Evolutionary conservation across 2,888 invertebrate genomes (phyloP).

Genomic region (Arctia plantaginis): DNA sequence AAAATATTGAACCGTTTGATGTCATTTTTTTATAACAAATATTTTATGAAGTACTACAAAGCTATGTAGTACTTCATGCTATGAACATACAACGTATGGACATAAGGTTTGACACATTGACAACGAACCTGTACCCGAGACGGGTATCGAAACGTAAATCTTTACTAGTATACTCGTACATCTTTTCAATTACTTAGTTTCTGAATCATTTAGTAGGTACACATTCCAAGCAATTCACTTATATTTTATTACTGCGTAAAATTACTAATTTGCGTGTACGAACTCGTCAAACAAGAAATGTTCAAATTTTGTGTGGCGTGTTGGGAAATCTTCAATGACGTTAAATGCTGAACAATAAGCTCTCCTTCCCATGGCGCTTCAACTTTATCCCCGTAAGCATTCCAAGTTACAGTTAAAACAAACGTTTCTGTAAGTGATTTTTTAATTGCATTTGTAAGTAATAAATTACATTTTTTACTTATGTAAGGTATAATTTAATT

Average conservation of each 20-base stretch:
- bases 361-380: background rate
- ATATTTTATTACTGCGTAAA: constrained; percentile 27
- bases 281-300: constrained; percentile 29
- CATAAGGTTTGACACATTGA: too few species aligned
- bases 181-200: background rate
- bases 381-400: constrained; percentile 1
- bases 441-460: background rate
- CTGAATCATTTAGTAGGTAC: background rate
- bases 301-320: constrained; percentile 23
- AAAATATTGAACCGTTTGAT: too few species aligned
- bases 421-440: background rate
- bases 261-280: constrained; percentile 38
- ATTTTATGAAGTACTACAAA: too few species aligned
- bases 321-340: background rate
- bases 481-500: background rate
- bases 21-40: too few species aligned
- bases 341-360: background rate
- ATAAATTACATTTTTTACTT: background rate
- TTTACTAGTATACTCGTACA: too few species aligned
- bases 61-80: too few species aligned
- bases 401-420: background rate
- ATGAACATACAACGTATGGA: too few species aligned
- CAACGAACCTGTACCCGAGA: background rate
- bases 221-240: constrained; percentile 15
- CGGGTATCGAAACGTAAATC: too few species aligned